phyloP scores from a whole-genome alignment of 2,888 invertebrate genomes.

The Caenorhabditis sp. region DNA sequence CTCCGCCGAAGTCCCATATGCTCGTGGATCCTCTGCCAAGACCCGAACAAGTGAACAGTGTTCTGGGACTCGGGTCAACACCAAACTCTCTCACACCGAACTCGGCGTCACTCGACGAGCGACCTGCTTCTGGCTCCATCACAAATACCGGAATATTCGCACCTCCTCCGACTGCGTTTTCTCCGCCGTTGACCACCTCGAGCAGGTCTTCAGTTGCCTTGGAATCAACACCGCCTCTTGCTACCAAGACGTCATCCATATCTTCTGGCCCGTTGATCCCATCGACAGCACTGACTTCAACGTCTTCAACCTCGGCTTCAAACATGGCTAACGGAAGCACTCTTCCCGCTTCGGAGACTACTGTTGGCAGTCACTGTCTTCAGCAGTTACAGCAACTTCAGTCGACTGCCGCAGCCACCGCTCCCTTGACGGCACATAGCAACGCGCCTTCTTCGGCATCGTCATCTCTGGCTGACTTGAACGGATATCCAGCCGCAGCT shows the following conservation, averaged over 20 bases:
- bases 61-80: slow-evolving; percentile 33
- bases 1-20: slow-evolving; percentile 67
- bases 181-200: slow-evolving; percentile 68
- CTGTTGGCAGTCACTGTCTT: slow-evolving; percentile 49
- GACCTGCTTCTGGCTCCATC: slow-evolving; percentile 33
- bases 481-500: slow-evolving; percentile 36
- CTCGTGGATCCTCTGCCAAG: slow-evolving; percentile 66
- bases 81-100: slow-evolving; percentile 4
- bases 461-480: slow-evolving; percentile 10
- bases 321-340: slow-evolving; percentile 46
- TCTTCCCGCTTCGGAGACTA: slow-evolving; percentile 36
- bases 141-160: slow-evolving; percentile 27
- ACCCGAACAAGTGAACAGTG: slow-evolving; percentile 48
- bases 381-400: slow-evolving; percentile 56
- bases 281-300: slow-evolving; percentile 13
- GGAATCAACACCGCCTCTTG: slow-evolving; percentile 66
- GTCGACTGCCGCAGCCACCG: slow-evolving; percentile 33
- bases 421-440: background rate
- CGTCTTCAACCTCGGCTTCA: slow-evolving; percentile 6
- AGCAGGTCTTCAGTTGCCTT: slow-evolving; percentile 66
- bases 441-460: background rate
- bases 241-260: background rate
- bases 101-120: slow-evolving; percentile 25
- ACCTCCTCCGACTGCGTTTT: slow-evolving; percentile 55
- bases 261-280: slow-evolving; percentile 42